Percentiles rank a stretch among this genome's conserved stretches.
These are phyloP conservation scores for Tortrix viridana DNA, from an alignment of 2,888 invertebrate genomes.

Conservation along the genomic window DNA sequence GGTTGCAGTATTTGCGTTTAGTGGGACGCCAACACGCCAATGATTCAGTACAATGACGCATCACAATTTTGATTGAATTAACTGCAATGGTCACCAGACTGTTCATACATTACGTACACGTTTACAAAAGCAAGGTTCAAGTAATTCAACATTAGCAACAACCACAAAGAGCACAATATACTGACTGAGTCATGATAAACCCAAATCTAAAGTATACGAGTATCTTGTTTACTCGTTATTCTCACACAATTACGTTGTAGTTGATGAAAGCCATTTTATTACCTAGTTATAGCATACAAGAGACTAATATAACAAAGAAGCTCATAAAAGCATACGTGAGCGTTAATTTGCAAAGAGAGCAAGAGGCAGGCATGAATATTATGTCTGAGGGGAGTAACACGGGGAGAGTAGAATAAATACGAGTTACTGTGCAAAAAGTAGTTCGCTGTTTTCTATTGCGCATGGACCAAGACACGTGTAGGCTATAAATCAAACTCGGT, in stretches of 20 bases:
- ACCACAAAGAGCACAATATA: not conserved
- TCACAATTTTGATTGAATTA: no score
- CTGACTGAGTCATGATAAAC: not conserved
- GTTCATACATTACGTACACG: no score
- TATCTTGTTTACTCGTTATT: not conserved
- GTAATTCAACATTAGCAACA: not conserved
- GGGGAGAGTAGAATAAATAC: not conserved
- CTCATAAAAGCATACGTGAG: conserved; percentile 17
- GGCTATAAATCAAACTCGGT: not conserved
- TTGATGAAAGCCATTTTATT: conserved; percentile 11
- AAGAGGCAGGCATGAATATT: conserved; percentile 18
- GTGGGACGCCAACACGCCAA: no score
- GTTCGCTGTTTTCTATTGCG: not conserved
- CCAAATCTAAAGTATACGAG: not conserved
- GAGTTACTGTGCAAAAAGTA: not conserved
- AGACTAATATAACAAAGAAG: conserved; percentile 10
- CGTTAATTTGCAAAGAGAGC: conserved; percentile 22
- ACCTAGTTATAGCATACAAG: conserved; percentile 3
- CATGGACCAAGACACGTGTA: conserved; percentile 1
- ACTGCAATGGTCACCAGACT: no score
- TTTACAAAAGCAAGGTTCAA: no score
- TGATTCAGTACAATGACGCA: no score
- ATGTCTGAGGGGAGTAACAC: conserved; percentile 3
- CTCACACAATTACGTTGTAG: conserved; percentile 6
- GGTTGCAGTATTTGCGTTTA: no score